A percentile compares a stretch with the other conserved stretches of the same genome.
phyloP scores from a whole-genome alignment of 1,140 invertebrate species.

The Zaprionus ghesquierei region DNA sequence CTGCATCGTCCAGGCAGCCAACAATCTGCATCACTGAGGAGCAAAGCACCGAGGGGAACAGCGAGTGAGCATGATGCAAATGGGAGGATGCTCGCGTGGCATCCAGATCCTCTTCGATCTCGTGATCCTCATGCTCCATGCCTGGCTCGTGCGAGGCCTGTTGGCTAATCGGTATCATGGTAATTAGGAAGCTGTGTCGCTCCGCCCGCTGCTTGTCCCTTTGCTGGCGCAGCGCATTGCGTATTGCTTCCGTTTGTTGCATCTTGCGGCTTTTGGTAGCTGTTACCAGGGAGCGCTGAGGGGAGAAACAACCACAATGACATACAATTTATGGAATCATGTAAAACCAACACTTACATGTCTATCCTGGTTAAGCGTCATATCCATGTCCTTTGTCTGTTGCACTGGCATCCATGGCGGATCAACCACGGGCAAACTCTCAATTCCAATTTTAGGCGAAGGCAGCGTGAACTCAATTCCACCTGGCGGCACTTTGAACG shows the following conservation, averaged over 20 bases:
- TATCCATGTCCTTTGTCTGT: slow-evolving; percentile 99
- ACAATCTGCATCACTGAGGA: slow-evolving; percentile 97
- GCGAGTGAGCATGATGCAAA: slow-evolving; percentile 92
- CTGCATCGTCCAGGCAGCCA: slow-evolving; percentile 96
- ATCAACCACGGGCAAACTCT: slow-evolving; percentile 96
- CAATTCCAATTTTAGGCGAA: slow-evolving; percentile 98
- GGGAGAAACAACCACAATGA: neutral
- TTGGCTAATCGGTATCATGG: slow-evolving; percentile 97
- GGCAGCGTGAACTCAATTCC: slow-evolving; percentile 99
- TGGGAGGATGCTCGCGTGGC: slow-evolving; percentile 88
- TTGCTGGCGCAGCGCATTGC: slow-evolving; percentile 96
- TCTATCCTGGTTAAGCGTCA: slow-evolving; percentile 98
- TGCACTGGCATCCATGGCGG: slow-evolving; percentile 99
- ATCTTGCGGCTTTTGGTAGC: slow-evolving; percentile 99
- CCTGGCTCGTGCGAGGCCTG: slow-evolving; percentile 98
- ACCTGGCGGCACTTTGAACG: slow-evolving; percentile 98
- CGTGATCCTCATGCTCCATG: slow-evolving; percentile 95
- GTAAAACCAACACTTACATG: slow-evolving; percentile 87
- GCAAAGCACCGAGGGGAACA: slow-evolving; percentile 98
- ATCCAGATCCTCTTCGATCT: slow-evolving; percentile 90
- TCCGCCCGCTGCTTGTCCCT: slow-evolving; percentile 97
- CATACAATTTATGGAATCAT: neutral
- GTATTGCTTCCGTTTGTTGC: slow-evolving; percentile 98
- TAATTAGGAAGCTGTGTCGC: slow-evolving; percentile 97
- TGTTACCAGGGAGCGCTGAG: slow-evolving; percentile 96